Evolutionary conservation across 2,113 vertebrate genomes (phyloP).

Genomic region (Trachemys scripta): DNA sequence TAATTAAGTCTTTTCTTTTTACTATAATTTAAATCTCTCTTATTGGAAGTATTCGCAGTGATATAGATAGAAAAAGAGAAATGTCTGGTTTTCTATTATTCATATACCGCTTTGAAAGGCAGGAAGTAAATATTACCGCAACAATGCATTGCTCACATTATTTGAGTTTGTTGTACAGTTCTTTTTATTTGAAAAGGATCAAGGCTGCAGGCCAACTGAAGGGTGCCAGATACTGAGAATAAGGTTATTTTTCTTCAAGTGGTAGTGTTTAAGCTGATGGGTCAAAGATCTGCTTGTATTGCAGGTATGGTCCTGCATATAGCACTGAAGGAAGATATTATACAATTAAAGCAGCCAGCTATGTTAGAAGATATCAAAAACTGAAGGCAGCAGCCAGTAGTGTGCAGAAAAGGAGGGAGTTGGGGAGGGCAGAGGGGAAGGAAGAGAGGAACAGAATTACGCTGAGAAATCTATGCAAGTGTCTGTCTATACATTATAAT

Average conservation of each 20-base stretch:
- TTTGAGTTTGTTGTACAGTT: neutral
- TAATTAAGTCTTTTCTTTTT: too few relatives aligned
- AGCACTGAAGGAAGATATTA: neutral
- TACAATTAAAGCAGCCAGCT: neutral
- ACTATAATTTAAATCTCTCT: neutral
- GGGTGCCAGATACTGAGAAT: too few relatives aligned
- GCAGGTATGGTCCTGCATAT: neutral
- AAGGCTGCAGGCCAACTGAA: neutral
- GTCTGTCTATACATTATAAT: neutral
- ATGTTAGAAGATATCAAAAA: neutral
- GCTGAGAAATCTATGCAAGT: neutral
- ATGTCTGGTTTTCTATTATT: neutral
- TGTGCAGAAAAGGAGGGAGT: neutral
- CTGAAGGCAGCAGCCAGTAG: neutral
- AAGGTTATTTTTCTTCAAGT: too few relatives aligned
- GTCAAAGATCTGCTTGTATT: neutral
- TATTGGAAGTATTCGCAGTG: neutral
- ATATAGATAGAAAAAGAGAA: neutral
- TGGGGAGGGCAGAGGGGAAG: too few relatives aligned
- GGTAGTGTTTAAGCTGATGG: neutral
- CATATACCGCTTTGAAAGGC: neutral
- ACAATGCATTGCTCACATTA: neutral
- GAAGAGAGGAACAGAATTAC: neutral
- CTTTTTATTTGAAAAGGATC: neutral
- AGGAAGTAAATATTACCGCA: neutral